Evolutionary conservation across 2,113 vertebrate species (phyloP).

Genomic region (Tonatia bakeri): DNA sequence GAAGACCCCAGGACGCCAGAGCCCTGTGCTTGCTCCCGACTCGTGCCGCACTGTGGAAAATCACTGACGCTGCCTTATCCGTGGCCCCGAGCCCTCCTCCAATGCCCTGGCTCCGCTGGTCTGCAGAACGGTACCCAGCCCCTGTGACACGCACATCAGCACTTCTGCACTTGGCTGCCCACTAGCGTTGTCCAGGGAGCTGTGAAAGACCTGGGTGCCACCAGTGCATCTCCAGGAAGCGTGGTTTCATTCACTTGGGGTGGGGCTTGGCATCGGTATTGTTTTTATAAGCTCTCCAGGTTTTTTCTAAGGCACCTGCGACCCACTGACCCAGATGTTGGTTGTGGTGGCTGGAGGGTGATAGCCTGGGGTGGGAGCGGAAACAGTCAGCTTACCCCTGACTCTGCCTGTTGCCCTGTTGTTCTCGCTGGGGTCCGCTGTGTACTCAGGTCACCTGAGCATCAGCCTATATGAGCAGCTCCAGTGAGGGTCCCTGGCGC

Average conservation of each 20-base stretch:
- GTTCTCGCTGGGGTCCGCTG: background rate
- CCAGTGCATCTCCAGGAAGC: background rate
- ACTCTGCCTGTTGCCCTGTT: background rate
- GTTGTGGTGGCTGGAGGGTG: background rate
- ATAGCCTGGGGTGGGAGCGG: background rate
- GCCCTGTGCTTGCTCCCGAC: background rate
- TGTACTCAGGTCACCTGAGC: background rate
- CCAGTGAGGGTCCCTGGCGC: background rate
- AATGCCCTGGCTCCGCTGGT: accelerated
- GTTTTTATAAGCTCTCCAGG: background rate
- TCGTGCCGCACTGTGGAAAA: accelerated
- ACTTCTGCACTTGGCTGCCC: background rate
- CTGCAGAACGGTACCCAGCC: background rate
- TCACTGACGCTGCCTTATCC: accelerated
- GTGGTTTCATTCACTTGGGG: background rate
- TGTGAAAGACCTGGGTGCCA: background rate
- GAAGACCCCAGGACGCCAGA: background rate
- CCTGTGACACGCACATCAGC: accelerated
- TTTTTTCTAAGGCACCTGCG: background rate
- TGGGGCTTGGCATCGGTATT: background rate
- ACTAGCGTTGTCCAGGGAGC: background rate
- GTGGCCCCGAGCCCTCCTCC: background rate
- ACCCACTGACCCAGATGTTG: background rate
- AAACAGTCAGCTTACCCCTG: background rate
- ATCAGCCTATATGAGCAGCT: background rate